phyloP scores from a whole-genome alignment of 1,140 invertebrate species.

The Lordiphosa mommai region DNA sequence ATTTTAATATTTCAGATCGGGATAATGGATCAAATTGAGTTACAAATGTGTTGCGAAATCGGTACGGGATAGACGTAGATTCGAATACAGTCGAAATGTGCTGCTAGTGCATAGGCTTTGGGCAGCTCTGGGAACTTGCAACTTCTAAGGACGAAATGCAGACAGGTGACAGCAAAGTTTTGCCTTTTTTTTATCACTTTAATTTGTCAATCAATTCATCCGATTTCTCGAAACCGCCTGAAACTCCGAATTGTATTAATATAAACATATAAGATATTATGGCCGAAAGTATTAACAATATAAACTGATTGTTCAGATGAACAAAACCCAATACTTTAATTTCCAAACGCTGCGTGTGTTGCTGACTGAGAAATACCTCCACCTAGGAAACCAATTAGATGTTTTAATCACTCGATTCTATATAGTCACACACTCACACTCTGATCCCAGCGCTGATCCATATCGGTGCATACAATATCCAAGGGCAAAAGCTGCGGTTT shows the following conservation, averaged over 20 bases:
- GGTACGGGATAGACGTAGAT: too few species aligned
- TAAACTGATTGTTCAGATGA: constrained; percentile 59
- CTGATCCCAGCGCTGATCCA: constrained; percentile 58
- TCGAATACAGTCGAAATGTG: too few species aligned
- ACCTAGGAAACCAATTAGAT: not conserved
- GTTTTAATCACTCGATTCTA: not conserved
- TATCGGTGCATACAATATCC: constrained; percentile 56
- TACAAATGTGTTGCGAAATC: too few species aligned
- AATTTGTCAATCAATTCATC: constrained; percentile 26
- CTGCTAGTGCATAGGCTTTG: too few species aligned
- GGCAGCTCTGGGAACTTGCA: too few species aligned
- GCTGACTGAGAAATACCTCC: constrained; percentile 28
- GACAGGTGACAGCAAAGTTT: too few species aligned
- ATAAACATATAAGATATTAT: constrained; percentile 67
- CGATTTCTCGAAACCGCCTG: constrained; percentile 46
- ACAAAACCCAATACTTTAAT: constrained; percentile 66
- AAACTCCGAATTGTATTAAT: constrained; percentile 64
- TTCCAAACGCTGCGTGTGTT: constrained; percentile 52
- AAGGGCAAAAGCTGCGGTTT: constrained; percentile 34
- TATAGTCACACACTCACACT: constrained; percentile 36
- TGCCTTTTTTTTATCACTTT: not conserved
- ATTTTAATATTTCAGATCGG: too few species aligned
- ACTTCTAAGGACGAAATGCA: too few species aligned
- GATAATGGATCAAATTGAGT: too few species aligned
- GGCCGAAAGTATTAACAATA: constrained; percentile 60